phyloP scores from a whole-genome alignment of 1,140 invertebrate genomes.

The Dryas iulia region DNA sequence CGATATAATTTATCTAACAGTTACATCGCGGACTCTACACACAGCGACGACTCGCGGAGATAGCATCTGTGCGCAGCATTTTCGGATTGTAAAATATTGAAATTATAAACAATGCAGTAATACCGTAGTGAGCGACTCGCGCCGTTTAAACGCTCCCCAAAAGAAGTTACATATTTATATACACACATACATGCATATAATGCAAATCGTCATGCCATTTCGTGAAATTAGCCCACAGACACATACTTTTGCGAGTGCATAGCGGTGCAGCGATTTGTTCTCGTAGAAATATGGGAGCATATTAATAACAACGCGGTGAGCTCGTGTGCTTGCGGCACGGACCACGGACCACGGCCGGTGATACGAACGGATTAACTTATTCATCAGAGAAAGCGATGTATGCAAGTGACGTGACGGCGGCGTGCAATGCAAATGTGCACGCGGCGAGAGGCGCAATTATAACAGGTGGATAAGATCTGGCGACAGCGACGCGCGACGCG shows the following conservation, averaged over 20 bases:
- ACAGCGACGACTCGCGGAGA: neutral
- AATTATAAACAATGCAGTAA: neutral
- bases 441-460: slow-evolving; percentile 36
- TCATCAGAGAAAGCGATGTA: slow-evolving; percentile 29
- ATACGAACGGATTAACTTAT: slow-evolving; percentile 34
- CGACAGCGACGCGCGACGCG: slow-evolving; percentile 29
- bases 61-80: neutral
- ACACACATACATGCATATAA: neutral
- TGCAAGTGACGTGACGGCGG: neutral
- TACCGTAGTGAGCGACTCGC: too few relatives aligned
- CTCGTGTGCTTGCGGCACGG: too few relatives aligned
- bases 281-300: slow-evolving; percentile 3
- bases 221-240: slow-evolving; percentile 4
- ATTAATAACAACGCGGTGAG: slow-evolving; percentile 6
- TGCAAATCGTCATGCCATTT: neutral
- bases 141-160: too few relatives aligned
- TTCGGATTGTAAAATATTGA: neutral
- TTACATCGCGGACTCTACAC: slow-evolving; percentile 12
- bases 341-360: slow-evolving; percentile 3
- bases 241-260: neutral
- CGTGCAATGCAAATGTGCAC: slow-evolving; percentile 29
- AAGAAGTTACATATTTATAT: too few relatives aligned
- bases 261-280: neutral
- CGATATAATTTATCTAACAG: slow-evolving; percentile 31
- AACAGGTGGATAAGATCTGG: slow-evolving; percentile 44